These are phyloP conservation scores for Peromyscus maniculatus DNA, from an alignment of 2,113 vertebrate species.

Conservation along the genomic window DNA sequence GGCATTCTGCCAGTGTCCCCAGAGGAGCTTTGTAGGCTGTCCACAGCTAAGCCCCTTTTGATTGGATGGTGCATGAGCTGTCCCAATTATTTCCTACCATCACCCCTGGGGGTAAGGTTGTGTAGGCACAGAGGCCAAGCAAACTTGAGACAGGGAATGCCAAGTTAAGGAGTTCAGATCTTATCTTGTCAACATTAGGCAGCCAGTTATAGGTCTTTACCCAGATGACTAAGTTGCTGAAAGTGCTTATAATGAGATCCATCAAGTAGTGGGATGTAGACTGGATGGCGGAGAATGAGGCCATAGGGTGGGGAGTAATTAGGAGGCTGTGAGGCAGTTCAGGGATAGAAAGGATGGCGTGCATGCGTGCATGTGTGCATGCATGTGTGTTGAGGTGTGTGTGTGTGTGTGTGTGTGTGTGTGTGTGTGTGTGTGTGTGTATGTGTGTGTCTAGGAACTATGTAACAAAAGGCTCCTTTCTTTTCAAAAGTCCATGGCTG, in stretches of 20 bases:
- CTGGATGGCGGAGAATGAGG: slow-evolving; percentile 8
- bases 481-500: not conserved
- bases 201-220: slow-evolving; percentile 70
- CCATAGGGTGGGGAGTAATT: slow-evolving; percentile 19
- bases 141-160: slow-evolving; percentile 59
- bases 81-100: slow-evolving; percentile 58
- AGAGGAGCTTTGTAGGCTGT: not conserved
- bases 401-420: not conserved
- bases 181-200: slow-evolving; percentile 71
- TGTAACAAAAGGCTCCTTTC: not conserved
- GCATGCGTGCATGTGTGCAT: no score
- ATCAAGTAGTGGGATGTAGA: not conserved
- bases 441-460: not conserved
- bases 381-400: not conserved
- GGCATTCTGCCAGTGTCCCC: not conserved
- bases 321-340: not conserved
- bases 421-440: not conserved
- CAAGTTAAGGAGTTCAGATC: slow-evolving; percentile 79
- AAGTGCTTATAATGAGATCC: slow-evolving; percentile 61
- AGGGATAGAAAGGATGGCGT: not conserved
- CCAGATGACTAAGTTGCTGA: slow-evolving; percentile 63
- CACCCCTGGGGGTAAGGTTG: slow-evolving; percentile 50
- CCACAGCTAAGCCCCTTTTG: not conserved
- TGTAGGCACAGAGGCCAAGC: slow-evolving; percentile 65
- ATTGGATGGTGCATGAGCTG: slow-evolving; percentile 31